A percentile compares a stretch with the other conserved stretches of the same genome.
These are phyloP conservation scores for Leucophenga montana DNA, from an alignment of 2,888 invertebrate genomes.

Conservation along the genomic window DNA sequence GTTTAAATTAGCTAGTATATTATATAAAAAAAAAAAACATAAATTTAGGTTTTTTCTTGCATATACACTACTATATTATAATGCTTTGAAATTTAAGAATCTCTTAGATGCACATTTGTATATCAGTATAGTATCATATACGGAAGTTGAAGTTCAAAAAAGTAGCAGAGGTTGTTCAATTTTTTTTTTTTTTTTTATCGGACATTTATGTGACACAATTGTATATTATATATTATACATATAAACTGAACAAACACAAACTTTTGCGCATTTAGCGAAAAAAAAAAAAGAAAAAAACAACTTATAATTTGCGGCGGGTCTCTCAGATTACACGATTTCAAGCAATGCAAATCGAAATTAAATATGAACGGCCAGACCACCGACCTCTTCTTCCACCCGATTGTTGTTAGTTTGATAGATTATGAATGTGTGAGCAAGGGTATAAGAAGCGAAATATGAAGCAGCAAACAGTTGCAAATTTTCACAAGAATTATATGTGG, in stretches of 20 bases:
- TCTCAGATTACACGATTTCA: too few relatives aligned
- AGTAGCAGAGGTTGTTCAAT: background rate
- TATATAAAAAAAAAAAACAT: too few relatives aligned
- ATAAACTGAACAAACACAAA: conserved; percentile 3
- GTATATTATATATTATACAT: background rate
- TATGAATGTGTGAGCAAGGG: background rate
- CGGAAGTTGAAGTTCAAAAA: too few relatives aligned
- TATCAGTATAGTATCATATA: too few relatives aligned
- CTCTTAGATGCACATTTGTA: too few relatives aligned
- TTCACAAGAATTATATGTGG: conserved; percentile 1
- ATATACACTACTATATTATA: too few relatives aligned
- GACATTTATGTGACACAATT: background rate
- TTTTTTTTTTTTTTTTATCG: background rate
- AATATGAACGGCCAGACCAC: too few relatives aligned
- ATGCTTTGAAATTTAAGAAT: too few relatives aligned
- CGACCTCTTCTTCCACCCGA: too few relatives aligned
- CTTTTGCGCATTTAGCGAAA: background rate
- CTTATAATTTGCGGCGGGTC: background rate
- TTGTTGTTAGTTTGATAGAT: background rate
- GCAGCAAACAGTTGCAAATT: conserved; percentile 4
- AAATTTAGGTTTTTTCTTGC: too few relatives aligned
- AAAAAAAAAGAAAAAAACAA: background rate
- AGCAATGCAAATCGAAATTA: too few relatives aligned
- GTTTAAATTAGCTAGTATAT: too few relatives aligned
- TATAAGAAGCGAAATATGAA: background rate